Evolutionary conservation across 2,888 invertebrate genomes (phyloP).

Genomic region (Clunio marinus): DNA sequence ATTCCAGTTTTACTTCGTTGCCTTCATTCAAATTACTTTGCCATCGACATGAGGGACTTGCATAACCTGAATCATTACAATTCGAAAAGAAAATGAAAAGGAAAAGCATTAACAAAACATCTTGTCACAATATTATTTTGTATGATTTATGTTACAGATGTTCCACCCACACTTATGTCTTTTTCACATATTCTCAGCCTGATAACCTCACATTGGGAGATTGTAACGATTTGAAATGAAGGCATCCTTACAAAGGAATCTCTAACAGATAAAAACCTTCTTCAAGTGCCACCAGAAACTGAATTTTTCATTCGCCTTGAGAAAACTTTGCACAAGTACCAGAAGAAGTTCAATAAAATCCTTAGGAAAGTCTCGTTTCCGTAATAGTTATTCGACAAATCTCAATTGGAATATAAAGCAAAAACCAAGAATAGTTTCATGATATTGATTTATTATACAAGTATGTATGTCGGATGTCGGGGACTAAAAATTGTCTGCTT

Average conservation of each 20-base stretch:
- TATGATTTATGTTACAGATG: slow-evolving; percentile 38
- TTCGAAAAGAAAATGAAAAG: neutral
- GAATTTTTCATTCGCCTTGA: slow-evolving; percentile 16
- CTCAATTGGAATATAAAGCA: neutral
- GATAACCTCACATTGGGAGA: neutral
- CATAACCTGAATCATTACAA: neutral
- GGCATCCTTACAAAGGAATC: no score
- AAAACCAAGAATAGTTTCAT: neutral
- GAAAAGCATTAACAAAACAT: slow-evolving; percentile 30
- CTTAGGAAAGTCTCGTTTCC: neutral
- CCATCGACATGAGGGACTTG: neutral
- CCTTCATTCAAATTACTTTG: slow-evolving; percentile 14
- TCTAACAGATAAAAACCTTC: neutral
- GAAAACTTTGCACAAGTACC: neutral
- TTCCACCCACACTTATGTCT: slow-evolving; percentile 2
- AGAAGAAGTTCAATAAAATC: neutral
- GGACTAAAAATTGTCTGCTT: slow-evolving; percentile 10
- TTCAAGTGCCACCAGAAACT: slow-evolving; percentile 1
- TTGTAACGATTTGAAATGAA: neutral
- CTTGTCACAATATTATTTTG: slow-evolving; percentile 36
- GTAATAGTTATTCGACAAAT: no score
- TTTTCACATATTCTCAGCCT: neutral
- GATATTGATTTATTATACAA: slow-evolving; percentile 6
- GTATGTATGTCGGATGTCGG: neutral
- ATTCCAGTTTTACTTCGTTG: neutral